A percentile compares a stretch with the other conserved stretches of the same genome.
Conservation (phyloP, 2,888 invertebrate genomes). For the Plutella xylostella region DNA sequence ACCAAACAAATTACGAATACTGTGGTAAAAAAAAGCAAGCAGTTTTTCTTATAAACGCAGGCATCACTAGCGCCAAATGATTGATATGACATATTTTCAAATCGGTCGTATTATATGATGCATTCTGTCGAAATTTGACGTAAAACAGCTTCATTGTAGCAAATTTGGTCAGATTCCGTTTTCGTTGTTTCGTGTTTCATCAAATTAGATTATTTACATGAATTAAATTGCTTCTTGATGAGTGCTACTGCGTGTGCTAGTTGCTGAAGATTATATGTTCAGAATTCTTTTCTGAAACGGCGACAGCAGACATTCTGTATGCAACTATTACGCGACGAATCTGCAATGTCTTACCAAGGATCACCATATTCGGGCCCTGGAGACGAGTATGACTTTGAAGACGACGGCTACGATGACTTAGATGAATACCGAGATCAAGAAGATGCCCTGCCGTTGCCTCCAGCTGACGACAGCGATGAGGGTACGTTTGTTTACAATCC, state of each 20-base stretch:
- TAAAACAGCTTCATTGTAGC: conserved; percentile 57
- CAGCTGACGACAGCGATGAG: conserved; percentile 72
- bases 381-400: conserved; percentile 80
- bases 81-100: not conserved
- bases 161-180: conserved; percentile 47
- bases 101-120: conserved; percentile 33
- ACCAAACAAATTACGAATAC: not conserved
- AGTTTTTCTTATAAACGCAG: conserved; percentile 19
- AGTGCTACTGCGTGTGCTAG: conserved; percentile 41
- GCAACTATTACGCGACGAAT: conserved; percentile 67
- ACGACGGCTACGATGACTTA: conserved; percentile 77
- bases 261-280: conserved; percentile 30
- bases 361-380: conserved; percentile 76
- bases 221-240: conserved; percentile 55
- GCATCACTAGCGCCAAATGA: conserved; percentile 21
- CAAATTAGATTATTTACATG: conserved; percentile 35
- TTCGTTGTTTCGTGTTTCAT: conserved; percentile 34
- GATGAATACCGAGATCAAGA: conserved; percentile 77
- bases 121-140: conserved; percentile 55
- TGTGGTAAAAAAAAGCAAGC: not conserved
- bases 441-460: conserved; percentile 61
- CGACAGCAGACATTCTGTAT: conserved; percentile 61
- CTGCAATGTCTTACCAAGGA: conserved; percentile 75
- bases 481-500: conserved; percentile 61
- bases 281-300: conserved; percentile 48